Evolutionary conservation across 1,140 invertebrate genomes (phyloP), one percentile per base, ranked within the genome.

Genomic region (Cotesia typhae): DNA sequence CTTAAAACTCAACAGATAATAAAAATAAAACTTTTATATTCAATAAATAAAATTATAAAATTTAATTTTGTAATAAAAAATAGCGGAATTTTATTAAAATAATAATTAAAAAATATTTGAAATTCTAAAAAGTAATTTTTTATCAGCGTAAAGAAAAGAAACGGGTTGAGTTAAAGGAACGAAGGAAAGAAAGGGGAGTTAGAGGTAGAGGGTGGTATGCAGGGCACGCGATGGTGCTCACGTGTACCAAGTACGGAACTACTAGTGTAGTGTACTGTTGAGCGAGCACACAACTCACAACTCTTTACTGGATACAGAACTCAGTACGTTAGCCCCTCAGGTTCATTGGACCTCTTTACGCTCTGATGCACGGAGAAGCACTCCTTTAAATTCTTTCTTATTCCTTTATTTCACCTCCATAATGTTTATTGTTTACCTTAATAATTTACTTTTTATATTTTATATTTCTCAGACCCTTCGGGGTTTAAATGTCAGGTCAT

Each of bases 211-310:
- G 80, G 80, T 78, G 77, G 79, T 83, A 83, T 82, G 81, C 80
- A 82, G 83, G 82, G 79, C 83, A 85, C 82, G 84, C 83, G 84
- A 85, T 84, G 79, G 78, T 78, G 78, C 81, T 84, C 81, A 83
- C 82, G 82, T 82, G 84, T 76, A 47, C 82, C 81, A 80, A 83
- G 83, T 83, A 83, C 79, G 79, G 79, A 70, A 81, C 73, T 76
- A 76, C 74, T 35, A 51, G 41, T 47, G 41, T 35, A 51, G 41
- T 47, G 41, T 47, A 7, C 41, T 47, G 41, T 47, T 47, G 41
- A 47, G 41, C 41, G 41, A 28, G 28, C 28, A 28, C 61, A 47
- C 64, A 63, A 36, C 60, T 37, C 35, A 64, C 14, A 52, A 63
- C 57, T 14, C 17, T 28, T 36, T 41, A 35, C 41, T 47, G 10